These are phyloP conservation scores for Xiphophorus maculatus DNA, from an alignment of 2,113 vertebrate genomes.

Conservation along the genomic window DNA sequence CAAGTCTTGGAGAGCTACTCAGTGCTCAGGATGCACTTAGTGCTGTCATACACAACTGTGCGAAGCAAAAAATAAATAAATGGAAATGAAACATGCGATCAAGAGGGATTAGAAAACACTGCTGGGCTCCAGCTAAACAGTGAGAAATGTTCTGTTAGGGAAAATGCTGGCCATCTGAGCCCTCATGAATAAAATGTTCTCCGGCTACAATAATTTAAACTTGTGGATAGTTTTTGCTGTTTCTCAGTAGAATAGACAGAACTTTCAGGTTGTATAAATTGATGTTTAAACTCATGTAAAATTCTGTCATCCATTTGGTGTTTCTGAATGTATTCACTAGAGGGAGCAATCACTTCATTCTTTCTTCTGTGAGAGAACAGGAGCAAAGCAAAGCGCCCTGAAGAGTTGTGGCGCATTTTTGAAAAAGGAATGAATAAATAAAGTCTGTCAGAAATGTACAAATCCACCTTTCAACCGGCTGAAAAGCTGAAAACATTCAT, in stretches of 20 bases:
- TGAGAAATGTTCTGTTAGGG: not conserved
- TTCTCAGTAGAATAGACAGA: not conserved
- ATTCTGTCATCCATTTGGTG: constrained; percentile 35
- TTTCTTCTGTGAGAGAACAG: not conserved
- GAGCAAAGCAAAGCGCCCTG: not conserved
- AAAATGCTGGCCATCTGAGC: not conserved
- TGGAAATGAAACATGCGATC: not conserved
- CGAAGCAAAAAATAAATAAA: not conserved
- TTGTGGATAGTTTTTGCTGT: not conserved
- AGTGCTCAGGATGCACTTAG: not conserved
- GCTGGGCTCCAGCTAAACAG: not conserved
- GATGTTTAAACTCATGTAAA: not conserved
- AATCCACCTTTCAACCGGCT: not conserved
- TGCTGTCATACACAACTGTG: not conserved
- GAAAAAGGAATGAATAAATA: not conserved
- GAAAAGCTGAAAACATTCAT: not conserved
- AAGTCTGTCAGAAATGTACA: not conserved
- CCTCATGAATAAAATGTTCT: not conserved
- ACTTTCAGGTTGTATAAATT: not conserved
- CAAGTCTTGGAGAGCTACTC: no score
- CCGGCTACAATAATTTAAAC: not conserved
- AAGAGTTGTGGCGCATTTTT: not conserved
- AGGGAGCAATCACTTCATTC: constrained; percentile 72
- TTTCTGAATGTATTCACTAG: constrained; percentile 77
- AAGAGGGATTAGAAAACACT: not conserved